A percentile compares a stretch with the other conserved stretches of the same genome.
These are phyloP conservation scores for Brevimyrus niger DNA, from an alignment of 2,113 vertebrate genomes.

Conservation along the genomic window DNA sequence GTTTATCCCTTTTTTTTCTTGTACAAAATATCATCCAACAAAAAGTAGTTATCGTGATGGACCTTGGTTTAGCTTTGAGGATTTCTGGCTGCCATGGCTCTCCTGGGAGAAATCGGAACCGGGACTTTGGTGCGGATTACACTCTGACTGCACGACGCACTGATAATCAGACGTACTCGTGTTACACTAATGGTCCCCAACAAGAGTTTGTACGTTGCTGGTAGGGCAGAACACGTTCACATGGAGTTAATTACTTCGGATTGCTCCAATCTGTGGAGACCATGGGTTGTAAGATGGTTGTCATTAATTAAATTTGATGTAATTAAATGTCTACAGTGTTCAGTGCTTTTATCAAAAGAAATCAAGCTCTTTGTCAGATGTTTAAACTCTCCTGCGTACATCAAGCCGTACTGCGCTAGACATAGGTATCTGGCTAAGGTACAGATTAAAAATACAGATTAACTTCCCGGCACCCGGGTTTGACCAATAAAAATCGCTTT, in stretches of 20 bases:
- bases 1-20: background rate
- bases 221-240: background rate
- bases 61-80: background rate
- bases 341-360: background rate
- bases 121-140: background rate
- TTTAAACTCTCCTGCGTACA: background rate
- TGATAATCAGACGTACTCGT: background rate
- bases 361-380: background rate
- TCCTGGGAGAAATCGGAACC: background rate
- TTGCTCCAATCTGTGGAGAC: background rate
- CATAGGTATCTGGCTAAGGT: background rate
- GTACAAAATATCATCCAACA: background rate
- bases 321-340: background rate
- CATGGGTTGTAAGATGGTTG: background rate
- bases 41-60: background rate
- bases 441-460: background rate
- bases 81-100: background rate
- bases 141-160: background rate
- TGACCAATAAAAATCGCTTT: background rate
- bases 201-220: background rate
- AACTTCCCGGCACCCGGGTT: background rate
- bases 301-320: background rate
- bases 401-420: background rate
- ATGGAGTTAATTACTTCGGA: background rate
- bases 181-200: too few relatives aligned